These are phyloP conservation scores for Coluber constrictor DNA, from an alignment of 2,797 vertebrate species.

Conservation along the genomic window DNA sequence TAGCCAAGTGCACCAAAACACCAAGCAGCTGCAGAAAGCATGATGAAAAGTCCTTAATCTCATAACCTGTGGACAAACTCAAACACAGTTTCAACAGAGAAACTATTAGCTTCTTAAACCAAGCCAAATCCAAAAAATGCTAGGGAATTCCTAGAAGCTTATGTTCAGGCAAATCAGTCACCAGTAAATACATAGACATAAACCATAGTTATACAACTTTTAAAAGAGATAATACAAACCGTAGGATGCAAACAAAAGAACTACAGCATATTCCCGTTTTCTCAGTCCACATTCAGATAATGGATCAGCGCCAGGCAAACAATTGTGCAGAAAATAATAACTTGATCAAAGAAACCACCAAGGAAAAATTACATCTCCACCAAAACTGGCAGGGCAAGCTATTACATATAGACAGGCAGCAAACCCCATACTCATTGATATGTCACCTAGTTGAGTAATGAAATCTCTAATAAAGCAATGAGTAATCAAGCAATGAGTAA, in stretches of 20 bases:
- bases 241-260: background rate
- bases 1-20: background rate
- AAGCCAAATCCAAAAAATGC: background rate
- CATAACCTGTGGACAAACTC: background rate
- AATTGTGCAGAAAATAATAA: background rate
- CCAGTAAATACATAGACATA: background rate
- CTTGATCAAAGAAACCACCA: background rate
- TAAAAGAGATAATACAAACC: background rate
- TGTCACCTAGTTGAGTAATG: background rate
- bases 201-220: background rate
- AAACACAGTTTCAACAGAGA: background rate
- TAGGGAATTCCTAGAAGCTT: background rate
- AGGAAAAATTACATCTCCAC: background rate
- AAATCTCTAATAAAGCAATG: no score
- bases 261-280: background rate
- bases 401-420: background rate
- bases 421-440: background rate
- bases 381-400: background rate
- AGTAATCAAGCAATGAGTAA: no score
- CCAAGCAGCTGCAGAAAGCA: background rate
- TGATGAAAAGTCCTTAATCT: background rate
- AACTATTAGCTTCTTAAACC: background rate
- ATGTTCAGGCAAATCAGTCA: background rate
- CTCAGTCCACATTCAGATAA: background rate
- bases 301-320: background rate